A percentile compares a stretch with the other conserved stretches of the same genome.
phyloP scores from a whole-genome alignment of 2,797 vertebrate species.

The Rhincodon typus region DNA sequence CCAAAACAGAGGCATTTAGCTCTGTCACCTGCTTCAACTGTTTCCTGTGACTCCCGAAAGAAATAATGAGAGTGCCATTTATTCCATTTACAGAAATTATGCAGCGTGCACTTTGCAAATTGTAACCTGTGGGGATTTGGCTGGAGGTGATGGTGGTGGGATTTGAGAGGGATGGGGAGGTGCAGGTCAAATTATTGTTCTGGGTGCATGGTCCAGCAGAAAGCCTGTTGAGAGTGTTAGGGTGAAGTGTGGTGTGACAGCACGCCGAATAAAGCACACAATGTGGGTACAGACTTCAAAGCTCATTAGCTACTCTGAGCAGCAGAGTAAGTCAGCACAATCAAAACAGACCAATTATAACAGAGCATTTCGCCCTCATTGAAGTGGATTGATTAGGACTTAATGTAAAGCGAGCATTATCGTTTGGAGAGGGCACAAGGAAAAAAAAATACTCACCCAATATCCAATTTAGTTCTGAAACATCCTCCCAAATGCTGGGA shows the following conservation, averaged over 20 bases:
- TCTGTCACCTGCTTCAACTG: background rate
- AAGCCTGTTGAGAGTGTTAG: background rate
- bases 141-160: no score
- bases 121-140: background rate
- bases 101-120: background rate
- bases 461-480: slow-evolving; percentile 22
- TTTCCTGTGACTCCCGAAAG: background rate
- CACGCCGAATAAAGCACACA: background rate
- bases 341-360: slow-evolving; percentile 48
- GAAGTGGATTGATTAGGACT: slow-evolving; percentile 47
- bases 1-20: background rate
- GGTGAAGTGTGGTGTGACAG: background rate
- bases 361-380: background rate
- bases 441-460: background rate
- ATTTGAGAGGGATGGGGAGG: background rate
- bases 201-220: no score
- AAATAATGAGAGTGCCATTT: background rate
- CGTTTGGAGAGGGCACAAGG: background rate
- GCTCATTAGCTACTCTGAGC: slow-evolving; percentile 45
- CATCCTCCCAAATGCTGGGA: background rate
- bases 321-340: slow-evolving; percentile 43
- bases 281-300: slow-evolving; percentile 30
- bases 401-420: slow-evolving; percentile 40
- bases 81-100: background rate
- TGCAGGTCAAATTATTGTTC: background rate